These are phyloP conservation scores for Oasisia sp. DNA, from an alignment of 2,888 invertebrate species.

Conservation along the genomic window DNA sequence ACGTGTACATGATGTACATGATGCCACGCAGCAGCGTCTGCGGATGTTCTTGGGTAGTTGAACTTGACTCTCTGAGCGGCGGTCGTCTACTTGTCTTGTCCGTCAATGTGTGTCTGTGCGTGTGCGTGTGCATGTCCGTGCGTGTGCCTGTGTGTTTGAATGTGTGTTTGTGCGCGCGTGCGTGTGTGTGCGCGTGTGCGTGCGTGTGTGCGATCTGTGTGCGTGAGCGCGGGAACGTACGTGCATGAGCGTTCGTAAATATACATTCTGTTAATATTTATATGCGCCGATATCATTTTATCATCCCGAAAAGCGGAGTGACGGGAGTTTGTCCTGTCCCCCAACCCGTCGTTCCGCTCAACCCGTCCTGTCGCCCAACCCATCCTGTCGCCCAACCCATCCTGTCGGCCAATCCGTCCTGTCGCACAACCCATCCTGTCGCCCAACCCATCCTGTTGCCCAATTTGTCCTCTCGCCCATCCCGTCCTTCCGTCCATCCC, in stretches of 20 bases:
- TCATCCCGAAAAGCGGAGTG: background rate
- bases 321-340: background rate
- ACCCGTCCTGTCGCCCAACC: background rate
- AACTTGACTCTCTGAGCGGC: background rate
- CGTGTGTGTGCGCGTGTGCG: too few species aligned
- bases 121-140: too few species aligned
- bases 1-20: background rate
- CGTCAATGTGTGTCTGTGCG: background rate
- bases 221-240: too few species aligned
- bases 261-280: background rate
- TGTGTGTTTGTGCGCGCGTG: too few species aligned
- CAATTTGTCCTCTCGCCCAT: too few species aligned
- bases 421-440: background rate
- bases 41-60: background rate
- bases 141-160: too few species aligned
- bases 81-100: background rate
- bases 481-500: too few species aligned
- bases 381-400: background rate
- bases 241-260: too few species aligned
- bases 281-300: background rate
- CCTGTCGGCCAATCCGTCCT: background rate
- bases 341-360: background rate
- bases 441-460: background rate
- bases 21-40: background rate
- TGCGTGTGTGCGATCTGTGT: too few species aligned